Percentiles rank a stretch among this genome's conserved stretches.
Conservation (phyloP, 1,140 invertebrate species). For the Saccostrea echinata region DNA sequence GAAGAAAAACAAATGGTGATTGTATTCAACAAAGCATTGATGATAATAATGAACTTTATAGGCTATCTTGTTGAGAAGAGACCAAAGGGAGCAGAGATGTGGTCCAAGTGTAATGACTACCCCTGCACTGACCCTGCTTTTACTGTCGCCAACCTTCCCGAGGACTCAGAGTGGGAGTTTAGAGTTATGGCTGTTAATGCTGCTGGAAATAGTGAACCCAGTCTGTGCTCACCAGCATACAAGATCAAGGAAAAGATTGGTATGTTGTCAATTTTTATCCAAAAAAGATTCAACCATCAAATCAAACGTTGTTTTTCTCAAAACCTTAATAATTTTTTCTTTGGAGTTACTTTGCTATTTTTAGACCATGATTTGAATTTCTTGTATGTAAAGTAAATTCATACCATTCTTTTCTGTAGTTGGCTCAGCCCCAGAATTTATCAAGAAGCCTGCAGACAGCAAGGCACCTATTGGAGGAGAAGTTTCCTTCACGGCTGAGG, state of each 20-base stretch:
- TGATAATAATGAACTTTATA: slow-evolving; percentile 44
- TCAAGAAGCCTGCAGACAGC: slow-evolving; percentile 85
- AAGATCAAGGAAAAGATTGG: slow-evolving; percentile 76
- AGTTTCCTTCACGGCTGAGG: slow-evolving; percentile 92
- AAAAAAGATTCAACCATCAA: background rate
- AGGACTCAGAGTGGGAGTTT: slow-evolving; percentile 98
- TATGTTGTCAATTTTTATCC: background rate
- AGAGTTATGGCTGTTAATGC: slow-evolving; percentile 96
- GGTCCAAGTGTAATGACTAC: slow-evolving; percentile 95
- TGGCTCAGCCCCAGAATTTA: slow-evolving; percentile 95
- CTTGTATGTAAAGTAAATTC: background rate
- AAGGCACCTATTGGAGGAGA: slow-evolving; percentile 92
- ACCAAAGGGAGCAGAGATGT: slow-evolving; percentile 89
- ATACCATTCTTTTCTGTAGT: slow-evolving; percentile 77
- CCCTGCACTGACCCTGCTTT: slow-evolving; percentile 81
- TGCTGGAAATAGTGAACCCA: slow-evolving; percentile 95
- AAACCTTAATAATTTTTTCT: too few relatives aligned
- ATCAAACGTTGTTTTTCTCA: too few relatives aligned
- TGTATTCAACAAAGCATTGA: background rate
- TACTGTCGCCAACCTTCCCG: slow-evolving; percentile 93
- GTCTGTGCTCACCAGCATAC: slow-evolving; percentile 73
- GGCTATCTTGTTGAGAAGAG: slow-evolving; percentile 97
- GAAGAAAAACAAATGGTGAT: background rate
- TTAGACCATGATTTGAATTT: background rate
- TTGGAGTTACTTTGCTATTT: too few relatives aligned